Percentiles rank a stretch among this genome's conserved stretches.
phyloP scores from a whole-genome alignment of 2,888 invertebrate genomes.

The Tortricodes alternella region DNA sequence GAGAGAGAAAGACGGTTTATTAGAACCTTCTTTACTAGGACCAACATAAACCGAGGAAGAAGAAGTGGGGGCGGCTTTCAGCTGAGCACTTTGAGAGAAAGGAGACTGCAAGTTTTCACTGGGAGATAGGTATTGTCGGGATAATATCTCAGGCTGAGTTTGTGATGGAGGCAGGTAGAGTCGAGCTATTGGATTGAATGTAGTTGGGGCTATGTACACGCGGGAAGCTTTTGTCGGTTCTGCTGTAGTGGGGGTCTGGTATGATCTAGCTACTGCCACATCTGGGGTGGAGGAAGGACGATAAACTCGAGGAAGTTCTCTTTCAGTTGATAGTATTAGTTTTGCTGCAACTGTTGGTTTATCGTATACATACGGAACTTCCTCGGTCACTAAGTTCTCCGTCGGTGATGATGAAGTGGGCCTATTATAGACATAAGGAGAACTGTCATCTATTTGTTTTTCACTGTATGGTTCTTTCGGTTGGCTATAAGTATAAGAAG shows the following conservation, averaged over 20 bases:
- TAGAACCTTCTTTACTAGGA: constrained; percentile 37
- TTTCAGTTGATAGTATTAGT: constrained; percentile 38
- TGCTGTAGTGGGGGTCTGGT: constrained; percentile 44
- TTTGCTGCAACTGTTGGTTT: constrained; percentile 45
- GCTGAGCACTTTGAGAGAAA: constrained; percentile 48
- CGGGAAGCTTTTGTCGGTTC: constrained; percentile 54
- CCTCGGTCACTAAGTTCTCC: constrained; percentile 27
- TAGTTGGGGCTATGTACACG: constrained; percentile 59
- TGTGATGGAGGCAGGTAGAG: constrained; percentile 60
- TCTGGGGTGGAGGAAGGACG: constrained; percentile 48
- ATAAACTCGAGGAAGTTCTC: constrained; percentile 45
- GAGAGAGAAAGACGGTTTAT: constrained; percentile 44
- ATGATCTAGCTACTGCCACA: constrained; percentile 47
- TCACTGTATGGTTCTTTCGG: constrained; percentile 50
- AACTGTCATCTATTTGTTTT: constrained; percentile 46
- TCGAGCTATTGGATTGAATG: constrained; percentile 57
- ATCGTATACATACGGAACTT: constrained; percentile 31
- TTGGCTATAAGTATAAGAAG: constrained; percentile 56
- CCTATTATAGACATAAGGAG: constrained; percentile 53
- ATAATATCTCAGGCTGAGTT: constrained; percentile 40
- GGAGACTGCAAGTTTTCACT: constrained; percentile 41
- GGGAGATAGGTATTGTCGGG: constrained; percentile 59
- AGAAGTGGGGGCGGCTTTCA: constrained; percentile 46
- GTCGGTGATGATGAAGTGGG: constrained; percentile 29
- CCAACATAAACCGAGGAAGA: constrained; percentile 42